Evolutionary conservation across 2,113 vertebrate species (phyloP).

Genomic region (Rafetus swinhoei): DNA sequence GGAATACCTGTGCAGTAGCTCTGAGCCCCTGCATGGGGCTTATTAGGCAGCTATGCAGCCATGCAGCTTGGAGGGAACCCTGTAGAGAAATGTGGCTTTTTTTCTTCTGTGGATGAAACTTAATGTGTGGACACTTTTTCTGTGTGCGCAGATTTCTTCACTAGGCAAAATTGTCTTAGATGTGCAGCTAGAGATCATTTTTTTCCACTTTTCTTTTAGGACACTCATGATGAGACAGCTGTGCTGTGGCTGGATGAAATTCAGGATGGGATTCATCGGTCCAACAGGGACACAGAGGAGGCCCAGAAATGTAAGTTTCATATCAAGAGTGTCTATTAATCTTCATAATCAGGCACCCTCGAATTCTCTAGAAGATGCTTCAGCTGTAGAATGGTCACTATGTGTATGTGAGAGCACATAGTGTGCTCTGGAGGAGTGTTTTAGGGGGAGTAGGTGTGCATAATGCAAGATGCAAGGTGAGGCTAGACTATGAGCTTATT

Average conservation of each 20-base stretch:
- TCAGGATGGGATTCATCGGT: constrained; percentile 88
- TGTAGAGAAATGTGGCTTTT: background rate
- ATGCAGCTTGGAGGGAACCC: no score
- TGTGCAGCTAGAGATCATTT: background rate
- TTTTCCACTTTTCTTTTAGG: constrained; percentile 75
- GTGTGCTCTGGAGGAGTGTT: no score
- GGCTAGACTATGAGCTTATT: background rate
- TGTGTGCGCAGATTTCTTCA: background rate
- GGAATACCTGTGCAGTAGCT: no score
- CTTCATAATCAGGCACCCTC: background rate
- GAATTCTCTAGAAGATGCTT: background rate
- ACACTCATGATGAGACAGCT: constrained; percentile 93
- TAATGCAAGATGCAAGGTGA: background rate
- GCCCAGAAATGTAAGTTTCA: constrained; percentile 87
- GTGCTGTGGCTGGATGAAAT: constrained; percentile 99
- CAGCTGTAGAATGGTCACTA: background rate
- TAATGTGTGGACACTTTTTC: background rate
- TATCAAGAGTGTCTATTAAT: background rate
- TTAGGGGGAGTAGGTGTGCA: background rate
- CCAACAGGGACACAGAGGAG: constrained; percentile 93
- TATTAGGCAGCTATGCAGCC: no score
- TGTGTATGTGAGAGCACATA: background rate
- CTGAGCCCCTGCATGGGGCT: no score
- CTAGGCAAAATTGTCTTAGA: background rate
- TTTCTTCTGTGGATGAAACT: background rate